Evolutionary conservation across 2,797 vertebrate genomes (phyloP).

Genomic region (Myotis planiceps): DNA sequence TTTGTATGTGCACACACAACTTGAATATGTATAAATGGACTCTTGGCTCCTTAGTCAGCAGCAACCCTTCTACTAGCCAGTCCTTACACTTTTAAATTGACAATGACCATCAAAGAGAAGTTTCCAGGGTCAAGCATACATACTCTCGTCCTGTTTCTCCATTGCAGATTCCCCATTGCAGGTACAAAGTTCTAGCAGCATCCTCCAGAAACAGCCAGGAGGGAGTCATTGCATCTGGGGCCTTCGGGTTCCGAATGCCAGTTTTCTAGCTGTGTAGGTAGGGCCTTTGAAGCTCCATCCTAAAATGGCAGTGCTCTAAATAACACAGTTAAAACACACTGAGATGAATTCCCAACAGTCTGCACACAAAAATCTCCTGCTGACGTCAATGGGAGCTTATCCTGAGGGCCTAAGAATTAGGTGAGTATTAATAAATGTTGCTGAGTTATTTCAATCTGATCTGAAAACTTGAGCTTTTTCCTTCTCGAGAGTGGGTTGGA

Average conservation of each 20-base stretch:
- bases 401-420: constrained; percentile 55
- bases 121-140: neutral
- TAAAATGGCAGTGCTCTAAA: constrained; percentile 9
- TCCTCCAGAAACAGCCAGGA: neutral
- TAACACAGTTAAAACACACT: neutral
- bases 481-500: neutral
- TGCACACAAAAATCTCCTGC: constrained; percentile 45
- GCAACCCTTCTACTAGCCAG: neutral
- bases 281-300: neutral
- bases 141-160: neutral
- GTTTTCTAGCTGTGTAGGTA: neutral
- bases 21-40: neutral
- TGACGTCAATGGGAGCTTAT: constrained; percentile 39
- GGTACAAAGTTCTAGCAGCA: neutral
- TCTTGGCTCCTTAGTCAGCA: neutral
- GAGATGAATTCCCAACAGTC: constrained; percentile 14
- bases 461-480: neutral
- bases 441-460: constrained; percentile 61
- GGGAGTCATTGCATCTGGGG: neutral
- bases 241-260: neutral
- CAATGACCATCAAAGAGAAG: neutral
- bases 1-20: neutral
- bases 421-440: constrained; percentile 41
- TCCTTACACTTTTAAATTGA: neutral
- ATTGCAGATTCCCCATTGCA: neutral